Conservation (phyloP, 2,113 vertebrate species). For the Fregata magnificens region DNA sequence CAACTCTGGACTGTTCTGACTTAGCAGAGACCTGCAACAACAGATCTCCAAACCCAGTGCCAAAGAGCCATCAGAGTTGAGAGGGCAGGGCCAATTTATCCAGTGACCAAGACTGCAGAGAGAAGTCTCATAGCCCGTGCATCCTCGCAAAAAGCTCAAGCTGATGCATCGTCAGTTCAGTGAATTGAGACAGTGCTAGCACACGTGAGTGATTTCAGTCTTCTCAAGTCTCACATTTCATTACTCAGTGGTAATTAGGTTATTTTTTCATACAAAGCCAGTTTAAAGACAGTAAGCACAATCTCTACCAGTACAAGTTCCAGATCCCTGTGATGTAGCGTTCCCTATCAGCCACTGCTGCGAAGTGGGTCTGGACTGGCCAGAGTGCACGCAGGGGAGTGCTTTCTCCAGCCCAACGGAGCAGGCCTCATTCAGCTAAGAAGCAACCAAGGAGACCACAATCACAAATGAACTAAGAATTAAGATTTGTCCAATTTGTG, state of each 20-base stretch:
- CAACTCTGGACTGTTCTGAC: neutral
- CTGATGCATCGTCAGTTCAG: neutral
- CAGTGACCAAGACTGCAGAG: neutral
- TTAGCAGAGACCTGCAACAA: neutral
- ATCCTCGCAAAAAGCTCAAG: neutral
- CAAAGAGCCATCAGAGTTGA: neutral
- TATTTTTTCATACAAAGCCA: neutral
- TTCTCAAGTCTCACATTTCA: neutral
- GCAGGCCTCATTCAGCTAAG: neutral
- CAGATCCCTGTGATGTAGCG: neutral
- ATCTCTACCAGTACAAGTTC: neutral
- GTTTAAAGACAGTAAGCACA: neutral
- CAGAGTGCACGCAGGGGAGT: neutral
- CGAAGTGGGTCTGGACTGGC: neutral
- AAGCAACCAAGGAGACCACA: neutral
- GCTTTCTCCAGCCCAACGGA: neutral
- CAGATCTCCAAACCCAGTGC: neutral
- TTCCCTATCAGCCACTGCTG: neutral
- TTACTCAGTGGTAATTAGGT: neutral
- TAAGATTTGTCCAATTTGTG: constrained; percentile 13
- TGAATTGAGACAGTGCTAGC: neutral
- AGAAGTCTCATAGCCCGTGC: neutral
- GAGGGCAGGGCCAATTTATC: neutral
- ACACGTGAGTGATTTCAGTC: neutral
- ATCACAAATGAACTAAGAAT: neutral